A percentile compares a stretch with the other conserved stretches of the same genome.
Evolutionary conservation across 92 coral and sea anemone genomes (phyloP).

Genomic region (Phymanthus crucifer): DNA sequence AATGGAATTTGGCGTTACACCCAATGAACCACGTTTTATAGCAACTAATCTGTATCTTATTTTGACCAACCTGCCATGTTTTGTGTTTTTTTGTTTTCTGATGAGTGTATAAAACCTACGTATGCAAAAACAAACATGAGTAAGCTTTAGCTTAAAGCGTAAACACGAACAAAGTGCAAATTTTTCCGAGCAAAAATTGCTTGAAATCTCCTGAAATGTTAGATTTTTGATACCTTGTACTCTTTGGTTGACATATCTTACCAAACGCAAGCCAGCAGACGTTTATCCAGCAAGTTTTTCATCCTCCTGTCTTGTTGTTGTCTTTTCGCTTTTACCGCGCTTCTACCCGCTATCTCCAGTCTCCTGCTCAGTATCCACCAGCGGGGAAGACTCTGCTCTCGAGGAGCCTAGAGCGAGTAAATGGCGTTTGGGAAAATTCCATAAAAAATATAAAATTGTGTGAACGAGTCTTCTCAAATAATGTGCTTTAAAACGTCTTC

Average conservation of each 20-base stretch:
- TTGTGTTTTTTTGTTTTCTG: constrained; percentile 68
- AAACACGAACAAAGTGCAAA: not conserved
- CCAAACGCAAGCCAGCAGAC: not conserved
- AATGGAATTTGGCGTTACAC: too few species aligned
- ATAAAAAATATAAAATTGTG: too few species aligned
- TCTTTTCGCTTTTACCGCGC: too few species aligned
- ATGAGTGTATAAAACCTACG: constrained; percentile 68
- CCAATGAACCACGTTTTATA: not conserved
- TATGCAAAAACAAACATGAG: not conserved
- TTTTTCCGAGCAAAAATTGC: not conserved
- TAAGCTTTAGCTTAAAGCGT: not conserved
- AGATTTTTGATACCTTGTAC: not conserved
- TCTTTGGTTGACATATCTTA: not conserved
- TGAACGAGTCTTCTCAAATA: too few species aligned
- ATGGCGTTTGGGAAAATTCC: too few species aligned
- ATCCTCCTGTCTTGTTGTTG: not conserved
- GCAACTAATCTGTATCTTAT: not conserved
- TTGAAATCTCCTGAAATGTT: not conserved
- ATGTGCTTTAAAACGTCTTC: too few species aligned
- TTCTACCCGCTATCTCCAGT: too few species aligned
- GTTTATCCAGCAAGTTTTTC: not conserved
- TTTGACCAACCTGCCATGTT: constrained; percentile 65
- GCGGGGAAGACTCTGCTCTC: too few species aligned
- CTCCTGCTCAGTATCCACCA: too few species aligned
- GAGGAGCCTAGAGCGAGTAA: too few species aligned